Base-by-base conservation (phyloP, 2,797 vertebrate genomes). In the Pangasius macronema region DNA sequence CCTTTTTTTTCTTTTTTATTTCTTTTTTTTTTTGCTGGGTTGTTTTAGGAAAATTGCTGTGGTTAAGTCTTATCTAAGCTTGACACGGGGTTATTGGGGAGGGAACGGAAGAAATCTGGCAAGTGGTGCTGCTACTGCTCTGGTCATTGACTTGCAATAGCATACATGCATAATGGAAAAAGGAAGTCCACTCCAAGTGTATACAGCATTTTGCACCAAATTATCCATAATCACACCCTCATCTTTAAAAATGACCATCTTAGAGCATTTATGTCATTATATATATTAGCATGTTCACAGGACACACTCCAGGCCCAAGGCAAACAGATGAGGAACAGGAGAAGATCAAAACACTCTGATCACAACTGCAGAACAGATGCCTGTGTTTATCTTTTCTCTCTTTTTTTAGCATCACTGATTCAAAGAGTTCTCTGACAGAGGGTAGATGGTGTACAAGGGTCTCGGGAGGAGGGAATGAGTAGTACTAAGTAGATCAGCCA, bases 341-440 rank as follows among this genome's bases (percentile, higher is more conserved):
- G 61, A 68, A 79, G 65, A n/a, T 83, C 80, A 85, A 51, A 49
- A 61, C 30, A 22, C 84, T 85, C 85, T 88, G 57, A 85, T 85
- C 46, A 27, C 16, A 65, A 85, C 61, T 57, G 67, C 73, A 88
- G 49, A 83, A 79, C 72, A 80, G 68, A 53, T 22, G 72, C 82
- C 46, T 57, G 11, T 83, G 61, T 88, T 86, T 83, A 77, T 70
- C 39, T 83, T 86, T 75, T 79, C 72, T 88, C 70, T 65, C 53
- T 70, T 80, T 84, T 85, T 82, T 70, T 27, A 86, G 51, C 42
- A 61, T 39, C 55, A n/a, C 49, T 83, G 27, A 77, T 83, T 83
- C 70, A 83, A 83, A 79, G 16, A 22, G 55, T 22, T 63, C 55
- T 68, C 76, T 82, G 39, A 81, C 42, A 85, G 39, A 39, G 14